Conservation (phyloP, 2,113 vertebrate species). For the Corythaixoides concolor region DNA sequence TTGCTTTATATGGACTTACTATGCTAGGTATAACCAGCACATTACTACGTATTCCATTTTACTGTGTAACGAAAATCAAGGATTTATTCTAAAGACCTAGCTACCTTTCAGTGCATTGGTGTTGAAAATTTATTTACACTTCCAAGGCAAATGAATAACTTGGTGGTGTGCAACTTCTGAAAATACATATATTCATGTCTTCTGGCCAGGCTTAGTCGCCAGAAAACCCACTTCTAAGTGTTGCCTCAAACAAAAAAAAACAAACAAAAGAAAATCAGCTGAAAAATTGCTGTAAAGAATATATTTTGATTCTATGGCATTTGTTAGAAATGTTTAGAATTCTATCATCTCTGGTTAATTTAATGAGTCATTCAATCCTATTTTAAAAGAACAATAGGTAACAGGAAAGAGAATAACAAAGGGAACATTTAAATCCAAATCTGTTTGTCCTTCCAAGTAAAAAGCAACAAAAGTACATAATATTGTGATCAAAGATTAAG, state of each 20-base stretch:
- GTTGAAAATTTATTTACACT: neutral
- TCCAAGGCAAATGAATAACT: neutral
- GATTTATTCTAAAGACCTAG: neutral
- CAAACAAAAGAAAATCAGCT: neutral
- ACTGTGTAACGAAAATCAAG: neutral
- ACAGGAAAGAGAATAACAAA: neutral
- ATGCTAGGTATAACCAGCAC: neutral
- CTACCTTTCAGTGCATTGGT: neutral
- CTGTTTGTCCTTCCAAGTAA: neutral
- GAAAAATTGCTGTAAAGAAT: neutral
- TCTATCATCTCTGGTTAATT: neutral
- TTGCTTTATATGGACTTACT: fast-evolving
- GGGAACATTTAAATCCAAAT: neutral
- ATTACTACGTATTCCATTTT: neutral
- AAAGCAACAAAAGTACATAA: neutral
- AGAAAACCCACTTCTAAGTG: neutral
- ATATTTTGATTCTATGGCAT: neutral
- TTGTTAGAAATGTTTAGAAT: neutral
- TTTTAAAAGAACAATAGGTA: neutral
- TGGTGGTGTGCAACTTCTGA: neutral
- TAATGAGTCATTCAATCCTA: neutral
- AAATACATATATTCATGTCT: neutral
- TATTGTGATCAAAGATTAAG: neutral
- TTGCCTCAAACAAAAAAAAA: too few relatives aligned
- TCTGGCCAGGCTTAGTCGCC: neutral